These are phyloP conservation scores for Argya squamiceps DNA, from an alignment of 2,797 vertebrate genomes.

Conservation along the genomic window DNA sequence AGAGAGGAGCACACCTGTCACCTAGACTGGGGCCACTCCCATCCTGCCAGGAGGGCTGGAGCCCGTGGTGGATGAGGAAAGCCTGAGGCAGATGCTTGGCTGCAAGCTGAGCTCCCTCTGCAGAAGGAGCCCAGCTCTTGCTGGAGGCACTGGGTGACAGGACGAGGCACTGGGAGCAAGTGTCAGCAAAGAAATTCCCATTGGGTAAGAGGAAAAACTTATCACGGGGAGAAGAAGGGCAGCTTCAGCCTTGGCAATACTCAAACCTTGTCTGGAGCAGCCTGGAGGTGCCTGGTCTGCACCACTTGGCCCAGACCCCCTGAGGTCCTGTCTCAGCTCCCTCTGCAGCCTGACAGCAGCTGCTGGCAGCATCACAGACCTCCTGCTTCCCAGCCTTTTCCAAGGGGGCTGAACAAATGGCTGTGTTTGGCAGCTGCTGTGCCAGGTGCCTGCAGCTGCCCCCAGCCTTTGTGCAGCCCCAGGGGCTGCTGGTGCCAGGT, in stretches of 20 bases:
- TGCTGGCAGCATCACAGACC: accelerated
- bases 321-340: background rate
- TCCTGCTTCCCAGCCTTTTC: background rate
- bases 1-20: background rate
- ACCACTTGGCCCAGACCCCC: background rate
- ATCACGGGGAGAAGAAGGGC: accelerated
- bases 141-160: background rate
- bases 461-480: accelerated
- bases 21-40: background rate
- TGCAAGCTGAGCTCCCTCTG: background rate
- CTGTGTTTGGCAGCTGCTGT: background rate
- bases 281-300: background rate
- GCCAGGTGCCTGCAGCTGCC: background rate
- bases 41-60: background rate
- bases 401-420: background rate
- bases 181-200: background rate
- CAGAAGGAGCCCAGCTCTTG: background rate
- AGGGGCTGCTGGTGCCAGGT: background rate
- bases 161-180: background rate
- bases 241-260: background rate
- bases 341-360: accelerated
- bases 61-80: accelerated
- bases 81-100: background rate
- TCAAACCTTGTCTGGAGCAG: background rate
- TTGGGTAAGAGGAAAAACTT: accelerated